Conservation (phyloP, 2,113 vertebrate genomes). For the Amphiprion percula region DNA sequence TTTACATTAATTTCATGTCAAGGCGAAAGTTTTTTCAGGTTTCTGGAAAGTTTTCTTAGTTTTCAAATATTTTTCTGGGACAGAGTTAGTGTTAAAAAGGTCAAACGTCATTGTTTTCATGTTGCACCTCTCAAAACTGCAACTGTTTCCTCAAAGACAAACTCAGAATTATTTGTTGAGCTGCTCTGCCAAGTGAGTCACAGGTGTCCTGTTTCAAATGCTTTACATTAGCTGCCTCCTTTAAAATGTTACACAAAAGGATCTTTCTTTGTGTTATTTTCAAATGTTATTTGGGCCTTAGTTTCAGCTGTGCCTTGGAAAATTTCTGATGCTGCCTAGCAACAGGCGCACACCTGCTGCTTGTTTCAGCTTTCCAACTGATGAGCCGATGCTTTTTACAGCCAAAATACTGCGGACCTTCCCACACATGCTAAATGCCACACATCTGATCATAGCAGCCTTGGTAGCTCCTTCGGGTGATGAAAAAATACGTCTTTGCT, state of each 20-base stretch:
- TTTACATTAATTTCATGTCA: no score
- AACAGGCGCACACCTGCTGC: slow-evolving; percentile 71
- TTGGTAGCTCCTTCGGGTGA: slow-evolving; percentile 5
- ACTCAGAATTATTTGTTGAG: neutral
- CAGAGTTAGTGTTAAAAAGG: neutral
- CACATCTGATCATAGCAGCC: slow-evolving; percentile 50
- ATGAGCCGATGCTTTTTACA: slow-evolving; percentile 52
- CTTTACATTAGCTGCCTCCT: slow-evolving; percentile 3
- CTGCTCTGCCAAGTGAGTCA: neutral
- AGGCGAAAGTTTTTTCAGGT: no score
- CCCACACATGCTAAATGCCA: slow-evolving; percentile 63
- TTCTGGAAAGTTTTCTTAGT: neutral
- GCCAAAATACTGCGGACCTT: slow-evolving; percentile 42
- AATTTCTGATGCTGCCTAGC: slow-evolving; percentile 62
- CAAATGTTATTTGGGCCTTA: slow-evolving; percentile 39
- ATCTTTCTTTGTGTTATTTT: slow-evolving; percentile 38
- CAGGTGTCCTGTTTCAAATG: neutral
- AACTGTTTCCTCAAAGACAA: neutral
- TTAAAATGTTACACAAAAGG: slow-evolving; percentile 37
- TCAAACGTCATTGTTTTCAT: neutral
- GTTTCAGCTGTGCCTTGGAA: slow-evolving; percentile 49
- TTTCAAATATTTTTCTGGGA: neutral
- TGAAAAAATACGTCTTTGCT: slow-evolving; percentile 13
- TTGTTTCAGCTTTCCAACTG: slow-evolving; percentile 54
- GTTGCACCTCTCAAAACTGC: neutral